Evolutionary conservation across 1,140 invertebrate genomes (phyloP).

Genomic region (Hylaeus volcanicus): DNA sequence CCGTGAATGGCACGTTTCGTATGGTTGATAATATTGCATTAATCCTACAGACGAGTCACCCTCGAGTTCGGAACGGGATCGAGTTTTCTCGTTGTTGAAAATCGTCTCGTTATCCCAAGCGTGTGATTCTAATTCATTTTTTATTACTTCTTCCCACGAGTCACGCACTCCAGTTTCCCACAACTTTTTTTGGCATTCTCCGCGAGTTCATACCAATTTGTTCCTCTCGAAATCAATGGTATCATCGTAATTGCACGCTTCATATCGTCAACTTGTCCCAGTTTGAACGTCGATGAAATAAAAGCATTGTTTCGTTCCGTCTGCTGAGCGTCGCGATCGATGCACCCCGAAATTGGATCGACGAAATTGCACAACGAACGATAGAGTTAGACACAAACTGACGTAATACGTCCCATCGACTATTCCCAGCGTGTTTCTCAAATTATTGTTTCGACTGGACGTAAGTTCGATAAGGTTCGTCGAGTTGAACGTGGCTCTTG

Average conservation of each 20-base stretch:
- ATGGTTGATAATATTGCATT: slow-evolving; percentile 29
- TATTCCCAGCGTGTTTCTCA: neutral
- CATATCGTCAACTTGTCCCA: neutral
- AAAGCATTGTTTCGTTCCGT: neutral
- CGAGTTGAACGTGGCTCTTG: too few species aligned
- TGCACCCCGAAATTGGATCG: too few species aligned
- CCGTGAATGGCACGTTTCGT: slow-evolving; percentile 1
- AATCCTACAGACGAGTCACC: neutral
- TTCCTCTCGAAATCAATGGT: neutral
- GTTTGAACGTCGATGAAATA: neutral
- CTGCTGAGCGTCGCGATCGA: too few species aligned
- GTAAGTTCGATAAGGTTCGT: too few species aligned
- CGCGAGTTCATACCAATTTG: too few species aligned
- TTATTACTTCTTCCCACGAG: neutral
- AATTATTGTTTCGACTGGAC: neutral
- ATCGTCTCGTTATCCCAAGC: neutral
- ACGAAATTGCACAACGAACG: too few species aligned
- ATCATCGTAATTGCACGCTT: neutral
- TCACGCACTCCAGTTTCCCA: neutral
- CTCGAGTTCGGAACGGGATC: too few species aligned
- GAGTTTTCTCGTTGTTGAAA: neutral
- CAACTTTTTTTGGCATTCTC: neutral
- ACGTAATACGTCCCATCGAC: neutral
- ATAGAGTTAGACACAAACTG: neutral
- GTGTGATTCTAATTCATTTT: neutral